Evolutionary conservation across 2,888 invertebrate species (phyloP).

Genomic region (Erebia ligea): DNA sequence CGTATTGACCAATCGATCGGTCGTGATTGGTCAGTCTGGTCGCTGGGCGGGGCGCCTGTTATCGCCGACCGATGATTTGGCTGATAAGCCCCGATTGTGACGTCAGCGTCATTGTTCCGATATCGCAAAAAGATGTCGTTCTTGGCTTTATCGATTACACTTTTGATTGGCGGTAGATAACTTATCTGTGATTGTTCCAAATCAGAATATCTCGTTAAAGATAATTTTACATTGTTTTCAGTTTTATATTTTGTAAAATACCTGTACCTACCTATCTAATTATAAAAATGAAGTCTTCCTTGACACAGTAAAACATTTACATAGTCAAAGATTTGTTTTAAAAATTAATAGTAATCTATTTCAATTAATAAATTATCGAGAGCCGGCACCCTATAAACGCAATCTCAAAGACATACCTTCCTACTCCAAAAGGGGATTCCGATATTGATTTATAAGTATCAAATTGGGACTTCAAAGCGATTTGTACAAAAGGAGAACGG

Average conservation of each 20-base stretch:
- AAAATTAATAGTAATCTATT: constrained; percentile 3
- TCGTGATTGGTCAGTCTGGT: constrained; percentile 69
- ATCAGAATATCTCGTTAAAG: constrained; percentile 14
- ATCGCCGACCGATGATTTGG: constrained; percentile 57
- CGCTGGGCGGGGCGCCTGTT: constrained; percentile 67
- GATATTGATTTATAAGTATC: constrained; percentile 57
- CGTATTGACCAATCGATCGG: constrained; percentile 73
- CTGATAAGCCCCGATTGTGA: constrained; percentile 60
- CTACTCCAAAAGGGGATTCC: constrained; percentile 49
- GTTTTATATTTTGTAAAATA: background rate
- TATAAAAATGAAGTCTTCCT: too few relatives aligned
- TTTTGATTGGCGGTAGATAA: constrained; percentile 33
- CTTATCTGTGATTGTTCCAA: constrained; percentile 24
- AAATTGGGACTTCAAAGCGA: constrained; percentile 40
- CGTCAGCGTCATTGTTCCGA: constrained; percentile 59
- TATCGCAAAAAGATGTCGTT: constrained; percentile 35
- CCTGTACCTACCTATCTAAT: too few relatives aligned
- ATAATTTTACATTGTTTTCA: background rate
- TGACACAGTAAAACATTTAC: too few relatives aligned
- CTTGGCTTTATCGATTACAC: constrained; percentile 31
- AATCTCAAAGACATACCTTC: constrained; percentile 54
- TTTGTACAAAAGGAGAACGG: constrained; percentile 29
- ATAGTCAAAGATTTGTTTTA: too few relatives aligned
- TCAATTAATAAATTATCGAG: constrained; percentile 42
- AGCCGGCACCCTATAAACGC: constrained; percentile 35